A percentile compares a stretch with the other conserved stretches of the same genome.
Evolutionary conservation across 2,113 vertebrate genomes (phyloP).

Genomic region (Neodontobutis hainanensis): DNA sequence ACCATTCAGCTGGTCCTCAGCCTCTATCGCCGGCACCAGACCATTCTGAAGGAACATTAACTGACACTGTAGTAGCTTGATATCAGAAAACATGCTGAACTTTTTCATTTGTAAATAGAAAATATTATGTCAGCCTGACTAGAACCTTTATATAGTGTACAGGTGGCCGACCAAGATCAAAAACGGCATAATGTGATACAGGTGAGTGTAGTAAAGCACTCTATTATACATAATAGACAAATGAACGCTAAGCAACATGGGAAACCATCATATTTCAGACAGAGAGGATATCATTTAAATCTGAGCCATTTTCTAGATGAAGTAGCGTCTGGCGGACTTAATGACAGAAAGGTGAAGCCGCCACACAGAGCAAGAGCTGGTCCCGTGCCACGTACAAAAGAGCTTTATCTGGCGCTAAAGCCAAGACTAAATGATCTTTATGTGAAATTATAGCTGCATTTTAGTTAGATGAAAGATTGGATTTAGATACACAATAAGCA

Average conservation of each 20-base stretch:
- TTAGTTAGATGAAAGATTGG: constrained; percentile 48
- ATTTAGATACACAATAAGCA: constrained; percentile 26
- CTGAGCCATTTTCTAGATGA: constrained; percentile 71
- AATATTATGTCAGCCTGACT: too few relatives aligned
- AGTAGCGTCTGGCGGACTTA: constrained; percentile 77
- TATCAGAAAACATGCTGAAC: too few relatives aligned
- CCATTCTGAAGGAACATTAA: too few relatives aligned
- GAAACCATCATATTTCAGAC: constrained; percentile 34
- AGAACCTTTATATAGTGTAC: neutral
- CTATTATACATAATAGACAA: constrained; percentile 44
- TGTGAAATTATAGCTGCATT: constrained; percentile 40
- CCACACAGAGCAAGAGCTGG: neutral
- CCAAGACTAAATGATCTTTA: constrained; percentile 45
- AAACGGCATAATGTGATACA: constrained; percentile 66
- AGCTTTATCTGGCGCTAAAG: constrained; percentile 21
- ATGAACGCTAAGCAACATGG: constrained; percentile 22
- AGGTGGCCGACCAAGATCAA: constrained; percentile 52
- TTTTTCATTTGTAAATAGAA: too few relatives aligned
- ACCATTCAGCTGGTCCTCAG: too few relatives aligned
- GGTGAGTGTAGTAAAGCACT: constrained; percentile 57
- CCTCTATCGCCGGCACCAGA: too few relatives aligned
- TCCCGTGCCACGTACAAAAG: constrained; percentile 18
- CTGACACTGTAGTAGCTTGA: too few relatives aligned
- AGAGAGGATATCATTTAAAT: constrained; percentile 68
- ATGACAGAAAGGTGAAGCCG: constrained; percentile 69